phyloP scores from a whole-genome alignment of 92 coral and sea anemone genomes.

The Palythoa caribaeorum region DNA sequence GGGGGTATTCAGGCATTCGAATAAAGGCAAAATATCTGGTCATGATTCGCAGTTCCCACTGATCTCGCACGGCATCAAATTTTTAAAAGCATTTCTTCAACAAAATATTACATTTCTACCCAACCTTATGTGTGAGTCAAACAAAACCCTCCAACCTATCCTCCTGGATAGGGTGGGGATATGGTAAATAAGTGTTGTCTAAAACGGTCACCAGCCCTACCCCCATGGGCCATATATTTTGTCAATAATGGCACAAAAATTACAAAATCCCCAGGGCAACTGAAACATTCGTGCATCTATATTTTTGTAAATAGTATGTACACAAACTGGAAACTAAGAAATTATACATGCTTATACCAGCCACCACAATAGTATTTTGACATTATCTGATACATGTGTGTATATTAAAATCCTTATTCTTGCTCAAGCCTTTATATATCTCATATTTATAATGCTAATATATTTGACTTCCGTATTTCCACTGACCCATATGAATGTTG shows the following conservation, averaged over 20 bases:
- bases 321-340: slow-evolving; percentile 28
- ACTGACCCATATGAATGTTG: too few species aligned
- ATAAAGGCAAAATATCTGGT: slow-evolving; percentile 17
- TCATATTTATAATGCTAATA: slow-evolving; percentile 19
- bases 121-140: slow-evolving; percentile 15
- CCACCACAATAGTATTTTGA: slow-evolving; percentile 22
- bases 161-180: slow-evolving; percentile 26
- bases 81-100: slow-evolving; percentile 16
- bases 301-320: slow-evolving; percentile 20
- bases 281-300: slow-evolving; percentile 23
- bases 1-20: slow-evolving; percentile 6
- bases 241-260: slow-evolving; percentile 19
- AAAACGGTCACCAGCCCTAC: slow-evolving; percentile 22
- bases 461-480: too few species aligned
- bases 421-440: slow-evolving; percentile 26
- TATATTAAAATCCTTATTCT: slow-evolving; percentile 13
- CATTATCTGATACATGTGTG: slow-evolving; percentile 17
- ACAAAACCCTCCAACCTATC: slow-evolving; percentile 12
- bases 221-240: slow-evolving; percentile 24
- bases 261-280: slow-evolving; percentile 9
- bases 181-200: slow-evolving; percentile 9
- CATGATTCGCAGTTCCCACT: slow-evolving; percentile 19
- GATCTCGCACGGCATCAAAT: not conserved
- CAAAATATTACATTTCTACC: slow-evolving; percentile 19
- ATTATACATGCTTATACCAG: slow-evolving; percentile 24